phyloP scores from a whole-genome alignment of 2,797 vertebrate species.

The Sebastolobus altivelis region DNA sequence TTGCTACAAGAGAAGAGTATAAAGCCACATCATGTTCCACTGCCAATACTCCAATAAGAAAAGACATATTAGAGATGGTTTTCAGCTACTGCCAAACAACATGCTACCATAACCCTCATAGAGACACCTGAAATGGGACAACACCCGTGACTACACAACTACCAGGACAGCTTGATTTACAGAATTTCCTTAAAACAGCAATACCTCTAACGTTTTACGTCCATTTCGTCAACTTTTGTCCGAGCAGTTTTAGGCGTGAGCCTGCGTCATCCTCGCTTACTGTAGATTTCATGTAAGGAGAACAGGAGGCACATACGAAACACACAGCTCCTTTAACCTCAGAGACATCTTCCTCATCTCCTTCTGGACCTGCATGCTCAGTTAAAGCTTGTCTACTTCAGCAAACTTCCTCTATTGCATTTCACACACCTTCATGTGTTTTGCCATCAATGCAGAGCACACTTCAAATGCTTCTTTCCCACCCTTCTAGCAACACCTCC shows the following conservation, averaged over 20 bases:
- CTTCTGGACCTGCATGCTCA: conserved; percentile 13
- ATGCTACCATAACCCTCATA: conserved; percentile 30
- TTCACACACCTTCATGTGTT: conserved; percentile 20
- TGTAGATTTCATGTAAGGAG: conserved; percentile 53
- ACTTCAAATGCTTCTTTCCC: background rate
- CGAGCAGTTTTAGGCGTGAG: conserved; percentile 27
- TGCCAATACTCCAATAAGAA: conserved; percentile 40
- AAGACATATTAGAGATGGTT: conserved; percentile 17
- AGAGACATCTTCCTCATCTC: conserved; percentile 37
- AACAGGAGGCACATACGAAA: conserved; percentile 74
- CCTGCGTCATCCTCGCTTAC: conserved; percentile 12
- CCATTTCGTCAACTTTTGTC: conserved; percentile 31
- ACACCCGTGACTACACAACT: conserved; percentile 40
- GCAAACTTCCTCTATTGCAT: background rate
- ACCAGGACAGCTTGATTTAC: conserved; percentile 34
- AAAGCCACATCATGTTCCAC: conserved; percentile 57
- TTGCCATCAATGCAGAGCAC: conserved; percentile 2
- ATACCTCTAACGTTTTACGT: conserved; percentile 21
- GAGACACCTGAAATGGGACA: conserved; percentile 50
- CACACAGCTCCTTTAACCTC: conserved; percentile 50
- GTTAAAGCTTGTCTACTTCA: conserved; percentile 15
- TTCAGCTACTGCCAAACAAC: conserved; percentile 31
- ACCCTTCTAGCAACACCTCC: background rate
- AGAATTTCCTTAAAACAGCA: conserved; percentile 35
- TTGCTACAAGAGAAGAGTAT: conserved; percentile 68